Evolutionary conservation across 1,140 invertebrate species (phyloP).

Genomic region (Penaeus vannamei): DNA sequence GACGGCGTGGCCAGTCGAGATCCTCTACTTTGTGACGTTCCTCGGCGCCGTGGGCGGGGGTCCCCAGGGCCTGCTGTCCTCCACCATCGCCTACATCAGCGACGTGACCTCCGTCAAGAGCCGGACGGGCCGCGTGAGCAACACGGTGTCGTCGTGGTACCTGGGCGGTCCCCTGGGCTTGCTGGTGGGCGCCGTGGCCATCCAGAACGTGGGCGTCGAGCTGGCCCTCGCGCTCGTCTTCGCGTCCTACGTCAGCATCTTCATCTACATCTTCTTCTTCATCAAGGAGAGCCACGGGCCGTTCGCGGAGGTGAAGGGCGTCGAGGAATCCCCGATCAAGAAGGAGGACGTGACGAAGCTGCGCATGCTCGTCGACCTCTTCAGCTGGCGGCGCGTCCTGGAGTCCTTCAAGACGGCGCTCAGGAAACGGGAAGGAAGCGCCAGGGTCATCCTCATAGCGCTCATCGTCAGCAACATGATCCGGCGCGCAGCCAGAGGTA

Average conservation of each 20-base stretch:
- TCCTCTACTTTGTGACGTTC: constrained; percentile 54
- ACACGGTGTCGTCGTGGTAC: constrained; percentile 58
- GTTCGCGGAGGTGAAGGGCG: constrained; percentile 40
- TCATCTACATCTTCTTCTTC: constrained; percentile 50
- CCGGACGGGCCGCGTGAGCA: constrained; percentile 55
- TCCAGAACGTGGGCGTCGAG: constrained; percentile 39
- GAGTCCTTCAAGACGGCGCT: constrained; percentile 63
- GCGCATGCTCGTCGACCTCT: constrained; percentile 52
- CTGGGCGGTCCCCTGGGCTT: constrained; percentile 61
- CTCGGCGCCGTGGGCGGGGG: constrained; percentile 52
- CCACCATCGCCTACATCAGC: constrained; percentile 55
- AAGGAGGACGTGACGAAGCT: constrained; percentile 39
- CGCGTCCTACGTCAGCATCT: constrained; percentile 23
- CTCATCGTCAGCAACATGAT: constrained; percentile 53
- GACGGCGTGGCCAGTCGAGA: constrained; percentile 47
- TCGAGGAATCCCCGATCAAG: background rate
- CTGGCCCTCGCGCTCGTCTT: constrained; percentile 48
- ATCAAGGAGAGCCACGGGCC: constrained; percentile 64
- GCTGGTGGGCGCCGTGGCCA: constrained; percentile 45
- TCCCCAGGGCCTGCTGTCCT: constrained; percentile 44
- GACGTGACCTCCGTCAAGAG: constrained; percentile 51
- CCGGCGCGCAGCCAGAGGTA: constrained; percentile 58
- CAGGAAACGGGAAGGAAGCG: constrained; percentile 45
- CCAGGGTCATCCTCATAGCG: constrained; percentile 37
- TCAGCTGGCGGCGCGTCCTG: constrained; percentile 53